These are phyloP conservation scores for Dicrostonyx torquatus DNA, from an alignment of 2,797 vertebrate species.

Conservation along the genomic window DNA sequence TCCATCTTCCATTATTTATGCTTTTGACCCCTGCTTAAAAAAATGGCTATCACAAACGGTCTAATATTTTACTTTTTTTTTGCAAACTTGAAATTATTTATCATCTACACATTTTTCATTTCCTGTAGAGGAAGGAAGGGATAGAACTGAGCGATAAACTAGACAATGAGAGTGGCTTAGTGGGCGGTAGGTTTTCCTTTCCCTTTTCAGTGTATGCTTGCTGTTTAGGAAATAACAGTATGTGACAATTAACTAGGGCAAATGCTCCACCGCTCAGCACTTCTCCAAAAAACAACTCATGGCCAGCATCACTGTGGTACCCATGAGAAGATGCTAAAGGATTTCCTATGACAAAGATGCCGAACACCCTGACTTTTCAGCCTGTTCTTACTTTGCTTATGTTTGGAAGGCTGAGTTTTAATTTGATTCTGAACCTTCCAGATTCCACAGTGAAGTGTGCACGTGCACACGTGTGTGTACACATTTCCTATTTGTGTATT, in stretches of 20 bases:
- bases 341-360: neutral
- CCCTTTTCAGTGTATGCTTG: neutral
- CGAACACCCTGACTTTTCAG: neutral
- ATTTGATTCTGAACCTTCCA: neutral
- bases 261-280: slow-evolving; percentile 59
- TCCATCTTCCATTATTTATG: neutral
- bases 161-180: slow-evolving; percentile 42
- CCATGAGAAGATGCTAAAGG: neutral
- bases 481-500: neutral
- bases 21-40: slow-evolving; percentile 3
- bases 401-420: slow-evolving; percentile 19
- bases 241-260: neutral
- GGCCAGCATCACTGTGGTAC: neutral
- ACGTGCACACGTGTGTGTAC: neutral
- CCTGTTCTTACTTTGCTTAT: neutral
- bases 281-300: neutral
- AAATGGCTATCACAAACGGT: slow-evolving; percentile 5
- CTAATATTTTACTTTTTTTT: slow-evolving; percentile 26
- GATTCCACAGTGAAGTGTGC: neutral
- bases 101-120: neutral
- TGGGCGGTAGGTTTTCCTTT: slow-evolving; percentile 9
- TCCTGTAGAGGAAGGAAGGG: slow-evolving; percentile 75
- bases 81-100: slow-evolving; percentile 1
- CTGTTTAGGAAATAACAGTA: neutral
- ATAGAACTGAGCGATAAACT: slow-evolving; percentile 29